phyloP scores from a whole-genome alignment of 2,888 invertebrate genomes.

The Microdon myrmicae region DNA sequence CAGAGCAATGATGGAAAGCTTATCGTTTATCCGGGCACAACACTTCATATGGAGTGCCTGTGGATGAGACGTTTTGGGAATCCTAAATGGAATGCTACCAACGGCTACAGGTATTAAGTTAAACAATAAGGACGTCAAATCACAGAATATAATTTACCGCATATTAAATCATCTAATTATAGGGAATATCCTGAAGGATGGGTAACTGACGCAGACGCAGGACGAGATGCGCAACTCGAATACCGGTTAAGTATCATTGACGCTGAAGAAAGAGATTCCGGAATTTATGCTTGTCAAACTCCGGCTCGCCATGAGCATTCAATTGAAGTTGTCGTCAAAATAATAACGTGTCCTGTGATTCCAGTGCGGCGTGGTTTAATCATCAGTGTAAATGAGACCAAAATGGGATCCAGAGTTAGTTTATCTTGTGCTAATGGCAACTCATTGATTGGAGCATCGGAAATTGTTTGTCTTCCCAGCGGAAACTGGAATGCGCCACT shows the following conservation, averaged over 20 bases:
- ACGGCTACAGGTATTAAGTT: slow-evolving; percentile 20
- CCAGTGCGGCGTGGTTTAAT: slow-evolving; percentile 79
- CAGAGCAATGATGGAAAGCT: slow-evolving; percentile 87
- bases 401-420: slow-evolving; percentile 78
- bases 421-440: slow-evolving; percentile 85
- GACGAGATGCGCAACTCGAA: slow-evolving; percentile 81
- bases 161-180: neutral
- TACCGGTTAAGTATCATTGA: slow-evolving; percentile 83
- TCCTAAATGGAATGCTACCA: slow-evolving; percentile 77
- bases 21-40: slow-evolving; percentile 86
- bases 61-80: slow-evolving; percentile 88
- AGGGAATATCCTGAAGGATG: slow-evolving; percentile 82
- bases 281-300: slow-evolving; percentile 84
- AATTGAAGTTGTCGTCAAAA: slow-evolving; percentile 82
- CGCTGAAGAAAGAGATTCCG: slow-evolving; percentile 85
- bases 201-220: slow-evolving; percentile 78
- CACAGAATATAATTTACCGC: neutral
- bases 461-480: slow-evolving; percentile 81
- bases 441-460: slow-evolving; percentile 79
- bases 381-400: slow-evolving; percentile 77
- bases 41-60: slow-evolving; percentile 87
- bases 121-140: neutral
- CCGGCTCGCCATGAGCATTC: slow-evolving; percentile 85
- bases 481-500: slow-evolving; percentile 87
- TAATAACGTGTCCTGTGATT: slow-evolving; percentile 82